Percentiles rank a stretch among this genome's conserved stretches.
Evolutionary conservation across 2,888 invertebrate species (phyloP).

Genomic region (Catocala fraxini): DNA sequence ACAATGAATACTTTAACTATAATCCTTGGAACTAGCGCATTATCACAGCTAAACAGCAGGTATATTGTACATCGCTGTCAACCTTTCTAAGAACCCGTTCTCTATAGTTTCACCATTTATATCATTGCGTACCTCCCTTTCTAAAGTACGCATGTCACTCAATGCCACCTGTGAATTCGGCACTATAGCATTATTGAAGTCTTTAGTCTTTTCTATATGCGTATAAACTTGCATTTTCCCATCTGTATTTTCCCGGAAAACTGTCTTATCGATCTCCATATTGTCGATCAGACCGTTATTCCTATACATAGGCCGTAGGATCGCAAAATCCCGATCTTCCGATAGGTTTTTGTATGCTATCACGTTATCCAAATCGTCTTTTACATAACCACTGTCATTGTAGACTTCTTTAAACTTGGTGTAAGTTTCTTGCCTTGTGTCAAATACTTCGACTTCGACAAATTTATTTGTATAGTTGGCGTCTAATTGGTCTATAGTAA

Average conservation of each 20-base stretch:
- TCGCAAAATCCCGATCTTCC: conserved; percentile 66
- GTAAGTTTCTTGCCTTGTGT: conserved; percentile 46
- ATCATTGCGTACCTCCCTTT: conserved; percentile 63
- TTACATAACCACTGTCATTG: conserved; percentile 49
- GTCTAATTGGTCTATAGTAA: conserved; percentile 65
- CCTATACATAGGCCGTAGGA: conserved; percentile 61
- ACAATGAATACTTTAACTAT: background rate
- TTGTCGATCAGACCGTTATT: conserved; percentile 40
- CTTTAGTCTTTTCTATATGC: conserved; percentile 69
- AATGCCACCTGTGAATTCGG: conserved; percentile 52
- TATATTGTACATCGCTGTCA: conserved; percentile 78
- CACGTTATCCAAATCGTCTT: conserved; percentile 39
- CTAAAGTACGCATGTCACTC: conserved; percentile 66
- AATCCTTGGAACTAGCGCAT: background rate
- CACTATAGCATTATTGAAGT: conserved; percentile 55
- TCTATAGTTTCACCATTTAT: conserved; percentile 68
- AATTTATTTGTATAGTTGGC: conserved; percentile 51
- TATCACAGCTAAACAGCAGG: conserved; percentile 62
- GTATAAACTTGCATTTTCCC: conserved; percentile 77
- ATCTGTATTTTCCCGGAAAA: conserved; percentile 67
- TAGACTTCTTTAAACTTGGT: conserved; percentile 69
- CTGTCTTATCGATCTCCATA: conserved; percentile 49
- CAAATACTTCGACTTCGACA: conserved; percentile 59
- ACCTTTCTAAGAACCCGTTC: conserved; percentile 71
- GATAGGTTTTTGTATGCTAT: conserved; percentile 54